Conservation (phyloP, 2,113 vertebrate genomes). For the Rhabdomys dilectus region DNA sequence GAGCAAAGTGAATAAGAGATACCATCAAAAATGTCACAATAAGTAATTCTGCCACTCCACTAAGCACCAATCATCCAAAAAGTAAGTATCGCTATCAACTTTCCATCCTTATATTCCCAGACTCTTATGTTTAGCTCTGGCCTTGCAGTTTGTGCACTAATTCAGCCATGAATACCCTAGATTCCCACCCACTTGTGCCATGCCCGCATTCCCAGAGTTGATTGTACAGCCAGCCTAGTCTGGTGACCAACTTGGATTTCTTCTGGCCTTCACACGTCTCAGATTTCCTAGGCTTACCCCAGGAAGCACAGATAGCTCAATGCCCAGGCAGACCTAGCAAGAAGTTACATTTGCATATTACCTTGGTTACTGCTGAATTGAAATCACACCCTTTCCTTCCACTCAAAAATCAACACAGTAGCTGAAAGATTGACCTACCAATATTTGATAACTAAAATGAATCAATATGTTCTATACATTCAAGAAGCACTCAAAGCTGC, state of each 20-base stretch:
- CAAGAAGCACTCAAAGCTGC: not conserved
- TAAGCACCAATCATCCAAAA: not conserved
- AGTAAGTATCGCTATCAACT: not conserved
- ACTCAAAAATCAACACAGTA: not conserved
- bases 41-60: not conserved
- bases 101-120: not conserved
- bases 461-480: slow-evolving; percentile 2
- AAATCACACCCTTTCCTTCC: not conserved
- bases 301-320: not conserved
- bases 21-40: not conserved
- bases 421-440: not conserved
- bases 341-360: not conserved
- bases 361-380: not conserved
- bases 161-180: not conserved
- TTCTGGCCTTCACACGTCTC: not conserved
- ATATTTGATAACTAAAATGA: slow-evolving; percentile 10
- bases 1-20: not conserved
- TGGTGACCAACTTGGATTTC: not conserved
- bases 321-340: not conserved
- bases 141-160: not conserved
- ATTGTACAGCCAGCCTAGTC: not conserved
- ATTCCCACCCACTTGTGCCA: not conserved
- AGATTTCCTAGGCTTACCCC: not conserved
- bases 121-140: not conserved
- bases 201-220: not conserved